Evolutionary conservation across 1,140 invertebrate genomes (phyloP), one percentile per base, ranked within the genome.

Genomic region (Camponotus floridanus): DNA sequence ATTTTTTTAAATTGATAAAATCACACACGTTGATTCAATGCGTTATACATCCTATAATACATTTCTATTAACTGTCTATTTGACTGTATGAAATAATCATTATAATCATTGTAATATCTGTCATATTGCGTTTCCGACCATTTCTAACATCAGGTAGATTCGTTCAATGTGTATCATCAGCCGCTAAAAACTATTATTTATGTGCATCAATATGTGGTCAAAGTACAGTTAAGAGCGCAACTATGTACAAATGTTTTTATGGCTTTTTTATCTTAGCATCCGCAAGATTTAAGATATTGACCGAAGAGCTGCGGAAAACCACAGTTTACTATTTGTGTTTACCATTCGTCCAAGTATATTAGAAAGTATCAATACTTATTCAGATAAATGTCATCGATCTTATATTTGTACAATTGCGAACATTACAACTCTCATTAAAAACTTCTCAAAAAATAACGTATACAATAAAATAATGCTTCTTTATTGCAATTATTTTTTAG

Each of bases 71-170:
- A 87, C 86, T 61, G 51, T 74, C 11, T 92, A 90, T 15, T 26
- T 87, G 0, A 83, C 87, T 21, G 68, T 70, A 11, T 45, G 26
- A 8, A 86, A 8, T 26, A 26, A 26, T 26, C 26, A 26, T 26
- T 26, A 26, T 51, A 9, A 84, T 89, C n/a, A 80, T 84, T 45
- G 2, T 45, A 45, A 45, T 91, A 55, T 86, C 92, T 42, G 8
- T 87, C 7, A 0, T 90, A 8, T 33, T 78, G 7, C 6, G 55
- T 2, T 45, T 45, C 3, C 78, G 89, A 18, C 33, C 55, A 42
- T 86, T 74, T 13, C 65, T 45, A 71, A 31, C 18, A 48, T 1
- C 1, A n/a, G 33, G 67, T 0, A 42, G 64, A 61, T 42, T 86
- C 87, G 11, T 89, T 89, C 11, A 5, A 45, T 6, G 39, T 81